Evolutionary conservation across 1,140 invertebrate genomes (phyloP), one percentile per base, ranked within the genome.

Genomic region (Anoplophora glabripennis): DNA sequence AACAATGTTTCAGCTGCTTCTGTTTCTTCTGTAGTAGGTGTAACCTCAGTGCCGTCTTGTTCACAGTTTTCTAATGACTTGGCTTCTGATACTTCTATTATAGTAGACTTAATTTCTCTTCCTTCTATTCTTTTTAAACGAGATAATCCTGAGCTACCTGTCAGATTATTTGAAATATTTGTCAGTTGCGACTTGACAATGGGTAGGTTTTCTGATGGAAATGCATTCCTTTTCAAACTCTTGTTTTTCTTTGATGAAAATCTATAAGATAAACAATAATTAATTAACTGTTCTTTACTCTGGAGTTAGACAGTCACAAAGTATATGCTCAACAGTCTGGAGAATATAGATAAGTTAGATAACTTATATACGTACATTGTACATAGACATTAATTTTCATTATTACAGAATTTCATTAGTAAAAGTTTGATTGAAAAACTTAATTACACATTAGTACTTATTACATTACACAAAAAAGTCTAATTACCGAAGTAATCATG

Each of bases 181-280:
- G 21, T 28, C 21, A 28, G 21, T 5, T 28, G 21, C 17, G 41
- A 2, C 1, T 14, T 15, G 41, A 10, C 1, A 7, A 42, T 17
- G 36, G 53, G 53, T 7, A 55, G 21, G 44, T 55, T 55, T 33
- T 10, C 11, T 7, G 15, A 28, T 9, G 53, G 53, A 33, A 44
- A 15, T 10, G 53, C 41, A 21, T 15, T 33, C 2, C 11, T 18
- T 28, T 14, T 28, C 28, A 55, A 45, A 44, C 38, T 33, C 14
- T 45, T 35, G 3, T 28, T 45, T 15, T 14, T 38, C 15, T 28
- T 17, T 55, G 14, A 17, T 7, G 14, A 33, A 37, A 55, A 42
- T 28, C 53, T 42, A 11, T 12, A 12, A 52, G 11, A 12, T 17
- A 45, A 55, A 45, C 35, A 18, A 17, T n/a, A 55, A 52, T 17